Percentiles rank a stretch among this genome's conserved stretches.
Conservation (phyloP, 2,797 vertebrate species). For the Orestias chungarensis region DNA sequence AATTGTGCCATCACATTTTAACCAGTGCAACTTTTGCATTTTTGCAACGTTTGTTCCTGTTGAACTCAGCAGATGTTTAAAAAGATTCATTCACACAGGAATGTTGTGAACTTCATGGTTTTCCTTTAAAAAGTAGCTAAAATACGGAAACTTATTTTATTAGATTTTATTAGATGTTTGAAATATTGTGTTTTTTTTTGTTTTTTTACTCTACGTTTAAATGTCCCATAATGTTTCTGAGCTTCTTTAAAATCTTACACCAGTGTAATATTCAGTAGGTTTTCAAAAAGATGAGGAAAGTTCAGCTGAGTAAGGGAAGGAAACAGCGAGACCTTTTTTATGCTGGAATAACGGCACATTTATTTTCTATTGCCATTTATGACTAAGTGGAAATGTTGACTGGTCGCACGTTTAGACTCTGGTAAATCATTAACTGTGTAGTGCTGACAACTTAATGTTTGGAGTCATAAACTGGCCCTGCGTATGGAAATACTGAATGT, state of each 20-base stretch:
- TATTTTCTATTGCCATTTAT: no score
- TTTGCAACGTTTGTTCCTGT: not conserved
- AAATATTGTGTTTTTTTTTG: not conserved
- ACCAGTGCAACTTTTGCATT: no score
- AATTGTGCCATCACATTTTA: no score
- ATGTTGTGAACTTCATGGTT: not conserved
- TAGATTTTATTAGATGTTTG: not conserved
- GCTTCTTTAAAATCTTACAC: not conserved
- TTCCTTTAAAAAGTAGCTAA: not conserved
- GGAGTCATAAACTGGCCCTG: not conserved
- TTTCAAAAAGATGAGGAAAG: not conserved
- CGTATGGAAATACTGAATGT: not conserved
- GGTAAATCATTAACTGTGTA: not conserved
- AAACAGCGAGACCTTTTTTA: not conserved
- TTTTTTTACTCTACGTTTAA: no score
- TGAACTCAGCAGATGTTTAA: not conserved
- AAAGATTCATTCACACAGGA: not conserved
- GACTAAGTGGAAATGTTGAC: not conserved
- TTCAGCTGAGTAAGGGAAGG: not conserved
- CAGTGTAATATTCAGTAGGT: not conserved
- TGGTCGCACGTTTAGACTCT: not conserved
- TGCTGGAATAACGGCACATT: not conserved
- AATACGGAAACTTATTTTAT: not conserved
- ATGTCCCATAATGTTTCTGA: no score
- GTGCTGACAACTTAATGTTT: not conserved